A percentile compares a stretch with the other conserved stretches of the same genome.
These are phyloP conservation scores for Corydoras sp. DNA, from an alignment of 2,113 vertebrate species.

Conservation along the genomic window DNA sequence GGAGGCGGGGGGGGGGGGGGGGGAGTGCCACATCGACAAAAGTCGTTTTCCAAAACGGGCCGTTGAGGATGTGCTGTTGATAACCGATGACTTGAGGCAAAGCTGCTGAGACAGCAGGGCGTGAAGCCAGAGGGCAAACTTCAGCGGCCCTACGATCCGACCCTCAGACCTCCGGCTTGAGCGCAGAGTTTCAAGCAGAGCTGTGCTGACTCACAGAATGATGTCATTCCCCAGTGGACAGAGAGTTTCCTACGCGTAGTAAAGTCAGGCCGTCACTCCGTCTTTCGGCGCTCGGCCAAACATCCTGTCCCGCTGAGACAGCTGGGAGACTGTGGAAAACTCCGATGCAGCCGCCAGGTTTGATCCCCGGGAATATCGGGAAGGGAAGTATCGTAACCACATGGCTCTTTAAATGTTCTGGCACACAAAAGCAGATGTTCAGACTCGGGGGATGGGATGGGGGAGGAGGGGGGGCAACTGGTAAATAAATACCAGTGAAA, in stretches of 20 bases:
- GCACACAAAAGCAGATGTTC: too few species aligned
- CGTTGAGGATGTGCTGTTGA: conserved; percentile 4
- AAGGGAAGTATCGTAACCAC: background rate
- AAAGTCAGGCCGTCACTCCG: conserved; percentile 11
- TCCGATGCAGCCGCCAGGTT: background rate
- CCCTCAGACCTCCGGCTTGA: too few species aligned
- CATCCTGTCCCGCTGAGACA: conserved; percentile 15
- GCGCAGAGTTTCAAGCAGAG: background rate
- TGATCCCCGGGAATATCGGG: background rate
- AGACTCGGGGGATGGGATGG: too few species aligned
- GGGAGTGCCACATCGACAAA: conserved; percentile 9
- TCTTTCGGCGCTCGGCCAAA: background rate
- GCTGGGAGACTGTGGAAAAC: conserved; percentile 2
- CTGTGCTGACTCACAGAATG: background rate
- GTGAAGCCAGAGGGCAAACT: background rate
- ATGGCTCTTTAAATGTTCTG: too few species aligned
- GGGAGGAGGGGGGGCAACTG: too few species aligned
- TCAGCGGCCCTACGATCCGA: background rate
- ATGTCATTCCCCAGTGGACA: conserved; percentile 11
- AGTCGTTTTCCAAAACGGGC: background rate
- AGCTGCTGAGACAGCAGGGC: too few species aligned
- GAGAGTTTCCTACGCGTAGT: conserved; percentile 8
- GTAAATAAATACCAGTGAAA: too few species aligned
- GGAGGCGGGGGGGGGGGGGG: too few species aligned
- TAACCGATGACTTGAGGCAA: too few species aligned